Evolutionary conservation across 37 sponge, comb jelly and placozoan genomes (phyloP).

Genomic region (Amphimedon queenslandica): DNA sequence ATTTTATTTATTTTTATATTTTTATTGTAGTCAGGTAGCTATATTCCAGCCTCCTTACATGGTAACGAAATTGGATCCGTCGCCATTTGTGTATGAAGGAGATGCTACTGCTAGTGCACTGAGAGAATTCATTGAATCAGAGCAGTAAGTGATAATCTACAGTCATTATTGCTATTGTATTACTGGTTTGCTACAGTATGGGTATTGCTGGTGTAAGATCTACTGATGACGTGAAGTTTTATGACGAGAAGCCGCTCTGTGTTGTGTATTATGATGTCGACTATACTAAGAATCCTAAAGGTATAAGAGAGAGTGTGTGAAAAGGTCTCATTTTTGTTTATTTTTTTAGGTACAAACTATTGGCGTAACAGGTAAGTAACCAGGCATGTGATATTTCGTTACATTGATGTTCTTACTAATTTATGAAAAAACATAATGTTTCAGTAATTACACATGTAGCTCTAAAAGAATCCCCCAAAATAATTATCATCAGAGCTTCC

Average conservation of each 20-base stretch:
- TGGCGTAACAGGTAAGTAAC: slow-evolving; percentile 70
- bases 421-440: too few relatives aligned
- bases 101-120: slow-evolving; percentile 12
- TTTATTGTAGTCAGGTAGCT: slow-evolving; percentile 59
- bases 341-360: slow-evolving; percentile 76
- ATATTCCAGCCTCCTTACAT: slow-evolving; percentile 71
- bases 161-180: neutral
- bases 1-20: neutral
- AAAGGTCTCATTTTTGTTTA: too few relatives aligned
- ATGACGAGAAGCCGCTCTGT: slow-evolving; percentile 69
- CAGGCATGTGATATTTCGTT: neutral
- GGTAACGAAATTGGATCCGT: slow-evolving; percentile 77
- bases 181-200: slow-evolving; percentile 42
- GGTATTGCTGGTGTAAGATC: slow-evolving; percentile 76
- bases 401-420: neutral
- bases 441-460: too few relatives aligned
- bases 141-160: slow-evolving; percentile 59
- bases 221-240: slow-evolving; percentile 52
- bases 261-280: slow-evolving; percentile 79
- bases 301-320: too few relatives aligned
- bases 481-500: neutral
- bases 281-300: slow-evolving; percentile 78
- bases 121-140: slow-evolving; percentile 33
- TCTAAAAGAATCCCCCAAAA: too few relatives aligned
- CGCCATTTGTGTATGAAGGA: slow-evolving; percentile 41